These are phyloP conservation scores for Nesogale talazaci DNA, from an alignment of 2,113 vertebrate genomes.

Conservation along the genomic window DNA sequence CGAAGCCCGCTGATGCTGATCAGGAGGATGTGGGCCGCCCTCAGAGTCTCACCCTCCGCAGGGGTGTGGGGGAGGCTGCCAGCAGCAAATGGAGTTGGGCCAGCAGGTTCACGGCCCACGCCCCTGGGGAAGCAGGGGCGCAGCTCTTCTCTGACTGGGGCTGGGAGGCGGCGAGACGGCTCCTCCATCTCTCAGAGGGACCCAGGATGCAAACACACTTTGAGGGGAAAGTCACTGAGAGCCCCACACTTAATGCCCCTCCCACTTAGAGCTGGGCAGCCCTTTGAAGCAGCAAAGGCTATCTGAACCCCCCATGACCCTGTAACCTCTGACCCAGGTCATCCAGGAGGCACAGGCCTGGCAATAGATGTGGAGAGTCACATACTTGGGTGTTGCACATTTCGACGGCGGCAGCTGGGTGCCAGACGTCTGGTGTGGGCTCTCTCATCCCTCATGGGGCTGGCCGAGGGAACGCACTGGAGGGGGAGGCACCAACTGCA, in stretches of 20 bases:
- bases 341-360: not conserved
- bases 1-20: not conserved
- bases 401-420: not conserved
- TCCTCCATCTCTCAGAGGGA: not conserved
- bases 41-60: not conserved
- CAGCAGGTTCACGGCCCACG: not conserved
- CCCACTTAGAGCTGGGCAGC: not conserved
- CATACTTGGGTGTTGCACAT: not conserved
- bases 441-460: not conserved
- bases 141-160: not conserved
- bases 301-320: not conserved
- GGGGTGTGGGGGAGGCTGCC: not conserved
- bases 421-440: not conserved
- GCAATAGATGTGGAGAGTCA: not conserved
- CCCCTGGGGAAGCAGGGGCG: not conserved
- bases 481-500: not conserved
- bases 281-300: slow-evolving; percentile 4
- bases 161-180: not conserved
- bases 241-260: not conserved
- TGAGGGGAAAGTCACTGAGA: not conserved
- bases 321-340: not conserved
- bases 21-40: not conserved
- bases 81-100: not conserved
- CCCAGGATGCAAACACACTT: slow-evolving; percentile 16
- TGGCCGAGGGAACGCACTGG: not conserved